Evolutionary conservation across 2,797 vertebrate species (phyloP), one percentile per base, ranked within the genome.

Genomic region (Gallirallus australis): DNA sequence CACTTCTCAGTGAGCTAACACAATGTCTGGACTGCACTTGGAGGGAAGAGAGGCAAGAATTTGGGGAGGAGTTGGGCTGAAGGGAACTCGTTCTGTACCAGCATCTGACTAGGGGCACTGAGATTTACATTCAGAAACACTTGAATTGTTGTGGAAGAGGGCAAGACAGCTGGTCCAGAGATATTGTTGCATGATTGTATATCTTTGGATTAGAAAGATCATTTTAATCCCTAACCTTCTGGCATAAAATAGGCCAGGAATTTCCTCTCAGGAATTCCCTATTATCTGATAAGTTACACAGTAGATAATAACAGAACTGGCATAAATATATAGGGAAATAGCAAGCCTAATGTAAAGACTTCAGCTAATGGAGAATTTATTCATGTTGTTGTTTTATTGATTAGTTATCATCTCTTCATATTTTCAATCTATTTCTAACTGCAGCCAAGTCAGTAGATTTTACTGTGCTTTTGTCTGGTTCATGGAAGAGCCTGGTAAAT

Each of bases 201-300:
- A 69, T 35, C 7, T 87, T 91, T n/a, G 80, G 75, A 91, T 95
- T 93, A 89, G 54, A 90, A 85, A 86, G 30, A 65, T 78, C 24
- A 48, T 65, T 87, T 92, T 86, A 94, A 94, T 96, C 89, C 68
- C 61, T 72, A 87, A 80, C 53, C 57, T 89, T 75, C 84, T 31
- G n/a, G 33, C 37, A 85, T 61, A 60, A 85, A 92, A 78, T 2
- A 65, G 69, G 33, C n/a, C 52, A 48, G 50, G 23, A 91, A 75
- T 68, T 50, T 52, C 61, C 28, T 33, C 35, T 57, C 3, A 13
- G 42, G 24, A 85, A 82, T 69, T 81, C 59, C 10, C 12, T 39
- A 1, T 73, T 47, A 54, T 64, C 61, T 60, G 71, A 4, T 53
- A 66, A 73, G 9, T 81, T 83, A 40, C 65, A 57, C 25, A 47